These are phyloP conservation scores for Neoscelio sp. DNA, from an alignment of 2,888 invertebrate species.

Conservation along the genomic window DNA sequence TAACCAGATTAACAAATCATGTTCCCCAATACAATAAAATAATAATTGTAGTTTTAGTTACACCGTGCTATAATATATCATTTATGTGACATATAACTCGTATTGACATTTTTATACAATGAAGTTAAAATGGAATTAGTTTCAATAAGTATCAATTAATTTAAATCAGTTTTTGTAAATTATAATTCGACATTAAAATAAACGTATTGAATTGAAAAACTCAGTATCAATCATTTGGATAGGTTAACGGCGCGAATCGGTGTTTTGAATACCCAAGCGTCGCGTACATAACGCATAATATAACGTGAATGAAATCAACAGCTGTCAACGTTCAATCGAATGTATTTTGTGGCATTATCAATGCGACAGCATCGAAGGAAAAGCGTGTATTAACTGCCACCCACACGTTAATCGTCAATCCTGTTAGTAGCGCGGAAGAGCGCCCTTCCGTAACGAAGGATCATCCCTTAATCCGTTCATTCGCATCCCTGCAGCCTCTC, in stretches of 20 bases:
- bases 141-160: too few relatives aligned
- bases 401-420: constrained; percentile 77
- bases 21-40: too few relatives aligned
- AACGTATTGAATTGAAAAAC: constrained; percentile 7
- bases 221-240: constrained; percentile 32
- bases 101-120: too few relatives aligned
- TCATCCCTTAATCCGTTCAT: constrained; percentile 83
- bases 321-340: constrained; percentile 67
- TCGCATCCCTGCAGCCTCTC: constrained; percentile 80
- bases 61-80: too few relatives aligned
- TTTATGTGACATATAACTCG: too few relatives aligned
- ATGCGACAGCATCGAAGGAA: constrained; percentile 58
- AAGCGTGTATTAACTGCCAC: constrained; percentile 69
- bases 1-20: too few relatives aligned
- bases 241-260: constrained; percentile 55
- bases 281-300: constrained; percentile 58
- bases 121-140: too few relatives aligned
- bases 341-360: constrained; percentile 67
- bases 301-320: constrained; percentile 64
- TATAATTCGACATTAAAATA: too few relatives aligned
- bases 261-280: constrained; percentile 54
- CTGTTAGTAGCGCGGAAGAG: constrained; percentile 79
- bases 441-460: constrained; percentile 79
- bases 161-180: too few relatives aligned
- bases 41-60: too few relatives aligned